A percentile compares a stretch with the other conserved stretches of the same genome.
Evolutionary conservation across 2,113 vertebrate species (phyloP).

Genomic region (Rallus limicola): DNA sequence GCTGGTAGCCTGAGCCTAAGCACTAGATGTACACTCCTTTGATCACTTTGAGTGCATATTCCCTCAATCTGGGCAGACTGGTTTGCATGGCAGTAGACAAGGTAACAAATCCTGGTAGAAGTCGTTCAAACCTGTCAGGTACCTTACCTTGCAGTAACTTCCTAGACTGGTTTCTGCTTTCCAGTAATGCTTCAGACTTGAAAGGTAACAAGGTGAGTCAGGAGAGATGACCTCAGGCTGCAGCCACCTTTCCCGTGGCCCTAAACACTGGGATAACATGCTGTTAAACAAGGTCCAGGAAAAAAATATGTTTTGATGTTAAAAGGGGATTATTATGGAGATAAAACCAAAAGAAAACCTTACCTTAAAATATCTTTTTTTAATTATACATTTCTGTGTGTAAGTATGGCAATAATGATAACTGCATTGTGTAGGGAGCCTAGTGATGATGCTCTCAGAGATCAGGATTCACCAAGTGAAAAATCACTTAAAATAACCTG

Average conservation of each 20-base stretch:
- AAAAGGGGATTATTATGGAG: not conserved
- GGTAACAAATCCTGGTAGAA: not conserved
- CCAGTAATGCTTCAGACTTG: constrained; percentile 84
- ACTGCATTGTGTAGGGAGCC: not conserved
- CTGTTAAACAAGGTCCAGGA: not conserved
- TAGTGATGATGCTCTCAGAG: not conserved
- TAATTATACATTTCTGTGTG: not conserved
- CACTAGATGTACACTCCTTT: not conserved
- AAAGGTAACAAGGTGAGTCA: not conserved
- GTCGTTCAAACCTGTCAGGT: not conserved
- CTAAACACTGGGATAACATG: not conserved
- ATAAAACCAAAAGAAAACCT: not conserved
- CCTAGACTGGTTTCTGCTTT: constrained; percentile 76
- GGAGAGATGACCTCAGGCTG: not conserved
- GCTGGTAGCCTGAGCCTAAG: not conserved
- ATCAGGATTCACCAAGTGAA: not conserved
- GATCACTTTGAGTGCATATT: not conserved
- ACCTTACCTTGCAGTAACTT: constrained; percentile 77
- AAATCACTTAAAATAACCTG: not conserved
- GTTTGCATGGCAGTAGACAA: not conserved
- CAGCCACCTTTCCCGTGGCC: not conserved
- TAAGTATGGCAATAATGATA: not conserved
- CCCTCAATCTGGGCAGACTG: not conserved
- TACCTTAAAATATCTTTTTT: not conserved
- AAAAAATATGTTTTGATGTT: not conserved